These are phyloP conservation scores for Nannobrachium achirus DNA, from an alignment of 2,113 vertebrate genomes.

Conservation along the genomic window DNA sequence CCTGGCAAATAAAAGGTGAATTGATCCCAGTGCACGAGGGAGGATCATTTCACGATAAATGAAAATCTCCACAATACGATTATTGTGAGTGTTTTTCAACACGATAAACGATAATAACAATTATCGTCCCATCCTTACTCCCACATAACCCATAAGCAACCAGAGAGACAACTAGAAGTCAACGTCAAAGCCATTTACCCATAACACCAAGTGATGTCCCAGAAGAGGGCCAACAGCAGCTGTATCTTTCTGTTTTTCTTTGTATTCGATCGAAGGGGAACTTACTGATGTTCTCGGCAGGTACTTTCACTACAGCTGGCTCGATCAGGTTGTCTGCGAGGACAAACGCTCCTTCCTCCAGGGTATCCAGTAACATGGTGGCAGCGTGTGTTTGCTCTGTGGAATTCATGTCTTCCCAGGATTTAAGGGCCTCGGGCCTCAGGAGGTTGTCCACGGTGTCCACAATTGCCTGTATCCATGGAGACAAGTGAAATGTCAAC, in stretches of 20 bases:
- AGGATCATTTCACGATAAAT: too few relatives aligned
- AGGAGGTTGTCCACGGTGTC: slow-evolving; percentile 99
- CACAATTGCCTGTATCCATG: slow-evolving; percentile 93
- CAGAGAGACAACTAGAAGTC: too few relatives aligned
- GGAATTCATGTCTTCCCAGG: slow-evolving; percentile 98
- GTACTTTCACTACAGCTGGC: slow-evolving; percentile 95
- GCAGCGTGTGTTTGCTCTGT: slow-evolving; percentile 96
- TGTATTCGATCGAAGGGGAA: slow-evolving; percentile 42
- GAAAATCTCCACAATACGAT: too few relatives aligned
- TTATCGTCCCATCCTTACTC: too few relatives aligned
- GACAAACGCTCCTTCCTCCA: slow-evolving; percentile 98
- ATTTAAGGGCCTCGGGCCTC: slow-evolving; percentile 93
- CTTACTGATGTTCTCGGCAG: slow-evolving; percentile 97
- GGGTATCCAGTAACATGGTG: slow-evolving; percentile 95
- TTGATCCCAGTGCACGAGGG: too few relatives aligned
- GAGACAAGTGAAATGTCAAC: slow-evolving; percentile 75
- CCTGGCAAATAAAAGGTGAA: too few relatives aligned
- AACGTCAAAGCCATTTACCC: too few relatives aligned
- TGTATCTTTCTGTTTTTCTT: slow-evolving; percentile 17
- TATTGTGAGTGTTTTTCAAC: too few relatives aligned
- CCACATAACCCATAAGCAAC: too few relatives aligned
- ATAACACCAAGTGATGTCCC: background rate
- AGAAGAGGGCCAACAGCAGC: background rate
- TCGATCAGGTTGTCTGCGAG: slow-evolving; percentile 97
- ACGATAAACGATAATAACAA: too few relatives aligned